Evolutionary conservation across 2,888 invertebrate species (phyloP), one percentile per base, ranked within the genome.

Genomic region (Neoaliturus tenellus): DNA sequence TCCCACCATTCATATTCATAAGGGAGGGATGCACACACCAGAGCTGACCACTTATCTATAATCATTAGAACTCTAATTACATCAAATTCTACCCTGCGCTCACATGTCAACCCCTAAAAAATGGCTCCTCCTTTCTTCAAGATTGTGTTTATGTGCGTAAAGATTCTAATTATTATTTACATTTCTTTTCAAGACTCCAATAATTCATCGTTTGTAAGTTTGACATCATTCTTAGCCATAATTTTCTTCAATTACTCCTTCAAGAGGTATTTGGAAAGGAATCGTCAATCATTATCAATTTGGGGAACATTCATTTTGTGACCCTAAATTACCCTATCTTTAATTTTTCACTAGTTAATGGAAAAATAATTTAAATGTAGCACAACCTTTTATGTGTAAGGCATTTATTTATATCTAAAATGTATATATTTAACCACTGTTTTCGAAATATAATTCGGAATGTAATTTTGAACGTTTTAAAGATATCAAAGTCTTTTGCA

Each of bases 1-100:
- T 62, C 62, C 28, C 62, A 62, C 62, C 62, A 62, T 62, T 62
- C 62, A 62, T 62, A 62, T 62, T 62, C 62, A 62, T 62, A 62
- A 62, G 62, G 62, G 62, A 62, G 31, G 62, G 62, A 62, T 62
- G 62, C 28, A 14, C 28, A 14, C 28, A 28, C 62, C 31, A 28
- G 62, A 28, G 28, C 62, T 62, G 62, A 62, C 62, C 62, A 62
- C 62, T 62, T 62, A 62, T 62, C 62, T 62, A 62, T 62, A 62
- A 62, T 62, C 62, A 62, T 62, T 62, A 62, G 28, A 28, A 28
- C 10, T 62, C 62, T 62, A 62, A 62, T 62, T 62, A 62, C 31
- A 62, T 62, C 62, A 62, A 62, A 62, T 62, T 28, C 62, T 62
- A 62, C 62, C 62, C 62, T 62, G 28, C 62, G 31, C 62, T 62